Base-by-base conservation (phyloP, 2,888 invertebrate species). In the Lissocephala sabroskyi region DNA sequence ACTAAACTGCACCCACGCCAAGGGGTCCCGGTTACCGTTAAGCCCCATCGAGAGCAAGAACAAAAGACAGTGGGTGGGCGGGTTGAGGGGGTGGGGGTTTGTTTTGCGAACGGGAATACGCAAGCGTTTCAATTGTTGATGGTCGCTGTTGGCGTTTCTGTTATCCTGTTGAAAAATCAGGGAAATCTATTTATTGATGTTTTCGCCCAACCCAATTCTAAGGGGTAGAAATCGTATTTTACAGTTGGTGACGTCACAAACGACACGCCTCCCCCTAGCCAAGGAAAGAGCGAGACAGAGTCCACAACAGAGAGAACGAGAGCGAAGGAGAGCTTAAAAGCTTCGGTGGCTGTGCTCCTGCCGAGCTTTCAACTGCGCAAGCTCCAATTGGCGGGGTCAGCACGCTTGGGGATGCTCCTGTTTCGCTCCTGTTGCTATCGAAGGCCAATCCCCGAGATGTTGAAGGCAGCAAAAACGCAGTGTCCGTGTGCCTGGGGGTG, bases 151-250 rank as follows among this genome's bases (percentile, higher is more conserved):
- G 47, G 52, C 43, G 41, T 55, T 81, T 68, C 75, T 80, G 80
- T 56, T 62, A 68, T 78, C 81, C 81, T 82, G 81, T 78, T 82
- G 68, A 68, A 79, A 81, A 81, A 79, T 74, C 79, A 78, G 79
- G 82, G 76, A 82, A 82, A 82, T 80, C 82, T 81, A 81, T 82
- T 82, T 79, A 79, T 79, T 75, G 79, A 80, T 75, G 73, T 79
- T 80, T 81, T 23, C 23, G 23, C 23, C 7, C 23, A 7, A 7
- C 7, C 4, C 23, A 5, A 5, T 23, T 16, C 5, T 10, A 9
- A 26, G 19, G 36, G 11, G 49, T 63, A n/a, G 63, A 63, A 64
- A 64, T 63, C 63, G 47, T 40, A 42, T 17, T 36, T 19, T 28
- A 45, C 30, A 41, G 41, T 10, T 23, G 19, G 7, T 23, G 23